Conservation (phyloP, 2,888 invertebrate species). For the Parasteatoda lunata region DNA sequence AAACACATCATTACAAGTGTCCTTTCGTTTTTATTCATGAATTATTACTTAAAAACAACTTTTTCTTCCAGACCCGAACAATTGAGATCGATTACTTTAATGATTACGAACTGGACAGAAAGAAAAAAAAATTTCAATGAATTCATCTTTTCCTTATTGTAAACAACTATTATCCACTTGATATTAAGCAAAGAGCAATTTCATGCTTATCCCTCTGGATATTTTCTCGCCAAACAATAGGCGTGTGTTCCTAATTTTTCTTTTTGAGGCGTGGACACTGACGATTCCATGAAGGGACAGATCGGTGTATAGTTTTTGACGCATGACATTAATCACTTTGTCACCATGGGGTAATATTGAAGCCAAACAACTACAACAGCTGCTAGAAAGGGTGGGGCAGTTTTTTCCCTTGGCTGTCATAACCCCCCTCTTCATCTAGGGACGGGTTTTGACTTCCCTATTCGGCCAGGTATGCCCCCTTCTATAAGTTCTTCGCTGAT, state of each 20-base stretch:
- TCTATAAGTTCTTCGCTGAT: background rate
- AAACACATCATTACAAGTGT: too few relatives aligned
- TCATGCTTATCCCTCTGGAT: too few relatives aligned
- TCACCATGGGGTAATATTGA: slow-evolving; percentile 56
- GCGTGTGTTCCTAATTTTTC: slow-evolving; percentile 16
- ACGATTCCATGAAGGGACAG: background rate
- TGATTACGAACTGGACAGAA: too few relatives aligned
- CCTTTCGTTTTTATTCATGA: too few relatives aligned
- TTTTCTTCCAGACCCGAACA: too few relatives aligned
- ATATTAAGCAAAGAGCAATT: too few relatives aligned
- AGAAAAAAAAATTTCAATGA: too few relatives aligned
- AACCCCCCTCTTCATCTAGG: slow-evolving; percentile 23
- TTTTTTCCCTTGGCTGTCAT: slow-evolving; percentile 16
- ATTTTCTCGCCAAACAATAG: background rate
- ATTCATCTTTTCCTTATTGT: too few relatives aligned
- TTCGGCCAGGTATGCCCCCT: slow-evolving; percentile 35
- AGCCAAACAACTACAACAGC: slow-evolving; percentile 58
- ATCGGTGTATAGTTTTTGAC: slow-evolving; percentile 11
- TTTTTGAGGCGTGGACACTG: slow-evolving; percentile 1
- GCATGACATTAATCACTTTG: slow-evolving; percentile 60
- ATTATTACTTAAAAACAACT: too few relatives aligned
- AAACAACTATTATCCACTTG: too few relatives aligned
- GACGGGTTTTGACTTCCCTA: slow-evolving; percentile 29
- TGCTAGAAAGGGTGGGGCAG: slow-evolving; percentile 25
- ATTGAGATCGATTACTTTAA: too few relatives aligned